Evolutionary conservation across 2,113 vertebrate genomes (phyloP).

Genomic region (Setophaga coronata): DNA sequence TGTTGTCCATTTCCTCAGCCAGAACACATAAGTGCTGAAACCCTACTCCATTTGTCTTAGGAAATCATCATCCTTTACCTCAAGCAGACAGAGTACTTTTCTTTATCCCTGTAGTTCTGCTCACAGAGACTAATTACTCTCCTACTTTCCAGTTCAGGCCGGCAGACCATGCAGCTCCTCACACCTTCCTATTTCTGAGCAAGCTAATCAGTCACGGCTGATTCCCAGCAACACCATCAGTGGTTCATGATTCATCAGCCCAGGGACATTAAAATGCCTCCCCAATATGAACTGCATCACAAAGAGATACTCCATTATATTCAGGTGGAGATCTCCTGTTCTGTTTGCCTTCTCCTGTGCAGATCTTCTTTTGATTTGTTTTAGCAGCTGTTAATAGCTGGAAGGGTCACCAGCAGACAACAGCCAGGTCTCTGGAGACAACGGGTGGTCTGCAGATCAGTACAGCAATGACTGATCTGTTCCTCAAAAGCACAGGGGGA

Average conservation of each 20-base stretch:
- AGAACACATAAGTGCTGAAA: not conserved
- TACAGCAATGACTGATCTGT: not conserved
- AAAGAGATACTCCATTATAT: not conserved
- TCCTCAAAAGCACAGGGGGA: not conserved
- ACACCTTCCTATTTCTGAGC: slow-evolving; percentile 17
- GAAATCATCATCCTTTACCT: not conserved
- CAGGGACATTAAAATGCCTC: slow-evolving; percentile 11
- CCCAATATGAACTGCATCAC: not conserved
- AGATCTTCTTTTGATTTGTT: not conserved
- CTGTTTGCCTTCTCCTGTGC: not conserved
- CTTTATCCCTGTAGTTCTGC: not conserved
- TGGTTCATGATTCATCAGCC: slow-evolving; percentile 41
- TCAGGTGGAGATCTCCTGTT: not conserved
- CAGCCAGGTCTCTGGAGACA: not conserved
- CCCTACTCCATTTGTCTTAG: not conserved
- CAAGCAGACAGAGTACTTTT: not conserved
- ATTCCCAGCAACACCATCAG: not conserved
- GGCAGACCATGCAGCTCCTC: not conserved
- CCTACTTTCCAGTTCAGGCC: not conserved
- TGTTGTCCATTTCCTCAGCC: not conserved
- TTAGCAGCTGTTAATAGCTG: not conserved
- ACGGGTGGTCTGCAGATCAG: not conserved
- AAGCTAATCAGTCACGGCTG: slow-evolving; percentile 3
- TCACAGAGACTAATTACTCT: slow-evolving; percentile 30
- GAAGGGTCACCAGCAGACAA: not conserved